Conservation (phyloP, 2,888 invertebrate species). For the Prosapia bicincta region DNA sequence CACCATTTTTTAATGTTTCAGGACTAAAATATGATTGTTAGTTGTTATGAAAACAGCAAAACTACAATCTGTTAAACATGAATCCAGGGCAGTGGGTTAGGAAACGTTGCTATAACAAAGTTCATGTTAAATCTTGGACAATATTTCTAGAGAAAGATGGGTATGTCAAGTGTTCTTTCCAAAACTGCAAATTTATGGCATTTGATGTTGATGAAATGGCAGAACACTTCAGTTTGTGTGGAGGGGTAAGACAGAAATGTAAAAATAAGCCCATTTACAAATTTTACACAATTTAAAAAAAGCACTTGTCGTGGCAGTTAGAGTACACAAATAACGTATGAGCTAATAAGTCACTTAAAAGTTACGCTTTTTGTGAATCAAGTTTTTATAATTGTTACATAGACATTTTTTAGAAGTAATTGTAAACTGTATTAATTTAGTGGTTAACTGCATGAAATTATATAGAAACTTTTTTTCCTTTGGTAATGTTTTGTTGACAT, state of each 20-base stretch:
- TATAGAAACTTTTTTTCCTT: too few relatives aligned
- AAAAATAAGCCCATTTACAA: too few relatives aligned
- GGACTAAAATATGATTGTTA: background rate
- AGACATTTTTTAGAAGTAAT: too few relatives aligned
- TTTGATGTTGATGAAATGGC: slow-evolving; percentile 38
- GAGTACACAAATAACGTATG: too few relatives aligned
- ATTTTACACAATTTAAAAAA: too few relatives aligned
- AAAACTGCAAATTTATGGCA: slow-evolving; percentile 40
- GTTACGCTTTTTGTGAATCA: too few relatives aligned
- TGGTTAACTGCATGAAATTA: too few relatives aligned
- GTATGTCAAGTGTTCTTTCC: slow-evolving; percentile 37
- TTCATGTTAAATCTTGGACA: slow-evolving; percentile 38
- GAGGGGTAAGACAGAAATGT: slow-evolving; percentile 27
- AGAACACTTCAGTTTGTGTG: slow-evolving; percentile 34
- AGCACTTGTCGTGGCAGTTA: too few relatives aligned
- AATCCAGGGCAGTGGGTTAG: background rate
- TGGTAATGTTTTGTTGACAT: too few relatives aligned
- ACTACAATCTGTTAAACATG: background rate
- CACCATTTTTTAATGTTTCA: background rate
- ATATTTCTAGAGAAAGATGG: slow-evolving; percentile 38
- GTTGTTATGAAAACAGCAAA: background rate
- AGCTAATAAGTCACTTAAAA: too few relatives aligned
- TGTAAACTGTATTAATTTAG: too few relatives aligned
- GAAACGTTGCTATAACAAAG: slow-evolving; percentile 19
- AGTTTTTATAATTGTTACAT: too few relatives aligned